Base-by-base conservation (phyloP, 2,797 vertebrate genomes). In the Siniperca obscura region DNA sequence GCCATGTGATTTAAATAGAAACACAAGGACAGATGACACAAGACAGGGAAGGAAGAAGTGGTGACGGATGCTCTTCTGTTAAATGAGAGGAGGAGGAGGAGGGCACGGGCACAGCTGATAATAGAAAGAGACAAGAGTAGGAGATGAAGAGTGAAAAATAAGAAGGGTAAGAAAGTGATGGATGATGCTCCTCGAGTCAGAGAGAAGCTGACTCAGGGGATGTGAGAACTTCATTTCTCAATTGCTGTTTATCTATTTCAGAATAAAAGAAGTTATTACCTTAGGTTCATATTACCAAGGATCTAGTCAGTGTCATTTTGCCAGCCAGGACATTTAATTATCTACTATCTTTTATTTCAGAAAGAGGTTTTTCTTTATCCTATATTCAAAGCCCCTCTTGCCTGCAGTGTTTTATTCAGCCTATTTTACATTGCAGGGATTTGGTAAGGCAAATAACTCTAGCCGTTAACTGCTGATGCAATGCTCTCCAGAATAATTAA, bases 401-500 rank as follows among this genome's bases (percentile, higher is more conserved):
- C 61, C 84, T 64, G 42, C 62, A 70, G 59, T 60, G 34, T 56
- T 76, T 74, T 21, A 67, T 66, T 70, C 65, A 74, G 48, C 40
- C 60, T 38, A 4, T 77, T 74, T 70, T 60, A 64, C 42, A 55
- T 66, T 13, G 30, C 59, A 40, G 44, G 38, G 44, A 64, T 72
- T 74, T 30, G 36, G 36, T 55, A 46, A 56, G 46, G 71, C 36
- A 74, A 70, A 70, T 78, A 62, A 83, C 44, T 59, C 25, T 64
- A 60, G 36, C 74, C 59, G 61, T 34, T 81, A 78, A 81, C 65
- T 61, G 70, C 82, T 76, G 78, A 84, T 65, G 71, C 57, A 73
- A 44, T 60, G 62, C 74, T 59, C 67, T 57, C 22, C 16, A 44
- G 82, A 81, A 84, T 81, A 84, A 84, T 84, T 75, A 84, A 42